These are phyloP conservation scores for Acronicta psi DNA, from an alignment of 2,888 invertebrate genomes.

Conservation along the genomic window DNA sequence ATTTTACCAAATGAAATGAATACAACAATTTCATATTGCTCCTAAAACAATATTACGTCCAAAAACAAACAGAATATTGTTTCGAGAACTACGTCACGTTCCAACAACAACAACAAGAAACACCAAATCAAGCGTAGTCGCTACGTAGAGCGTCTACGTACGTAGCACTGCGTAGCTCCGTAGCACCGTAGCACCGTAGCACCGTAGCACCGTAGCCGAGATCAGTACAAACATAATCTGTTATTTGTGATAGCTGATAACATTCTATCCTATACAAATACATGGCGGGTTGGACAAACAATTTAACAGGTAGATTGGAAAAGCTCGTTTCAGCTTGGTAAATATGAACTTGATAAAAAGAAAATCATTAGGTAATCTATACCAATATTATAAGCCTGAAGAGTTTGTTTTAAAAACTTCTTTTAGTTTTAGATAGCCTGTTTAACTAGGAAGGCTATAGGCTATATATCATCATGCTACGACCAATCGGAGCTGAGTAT, in stretches of 20 bases:
- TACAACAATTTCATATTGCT: too few relatives aligned
- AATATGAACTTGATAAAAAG: too few relatives aligned
- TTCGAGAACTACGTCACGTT: neutral
- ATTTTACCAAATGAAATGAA: too few relatives aligned
- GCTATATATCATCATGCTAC: too few relatives aligned
- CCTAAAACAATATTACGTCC: neutral
- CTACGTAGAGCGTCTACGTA: neutral
- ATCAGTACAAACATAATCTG: neutral
- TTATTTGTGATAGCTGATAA: neutral
- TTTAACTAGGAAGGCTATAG: too few relatives aligned
- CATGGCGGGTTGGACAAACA: neutral
- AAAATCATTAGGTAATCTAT: too few relatives aligned
- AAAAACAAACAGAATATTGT: neutral
- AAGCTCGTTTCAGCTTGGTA: neutral
- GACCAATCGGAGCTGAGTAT: too few relatives aligned
- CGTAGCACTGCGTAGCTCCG: neutral
- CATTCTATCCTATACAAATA: slow-evolving; percentile 1
- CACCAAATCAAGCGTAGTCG: neutral
- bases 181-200: too few relatives aligned
- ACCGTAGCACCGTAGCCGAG: neutral
- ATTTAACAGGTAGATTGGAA: neutral
- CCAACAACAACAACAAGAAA: neutral
- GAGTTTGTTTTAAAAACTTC: too few relatives aligned
- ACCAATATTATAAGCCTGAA: too few relatives aligned
- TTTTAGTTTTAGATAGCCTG: too few relatives aligned